A percentile compares a stretch with the other conserved stretches of the same genome.
Conservation (phyloP, 2,888 invertebrate genomes). For the Drosophila fulvimacula region DNA sequence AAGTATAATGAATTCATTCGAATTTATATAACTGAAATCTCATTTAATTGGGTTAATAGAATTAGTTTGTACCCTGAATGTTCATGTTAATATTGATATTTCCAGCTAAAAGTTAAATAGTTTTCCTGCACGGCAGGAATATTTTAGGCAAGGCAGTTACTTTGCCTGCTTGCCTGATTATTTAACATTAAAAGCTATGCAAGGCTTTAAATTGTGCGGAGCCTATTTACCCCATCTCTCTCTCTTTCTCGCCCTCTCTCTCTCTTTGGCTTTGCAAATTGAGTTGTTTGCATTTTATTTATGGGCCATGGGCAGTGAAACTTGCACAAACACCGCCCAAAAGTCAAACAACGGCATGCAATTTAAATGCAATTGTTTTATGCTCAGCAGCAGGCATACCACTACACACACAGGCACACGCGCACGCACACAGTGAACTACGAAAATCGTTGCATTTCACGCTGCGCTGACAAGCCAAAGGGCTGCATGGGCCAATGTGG, state of each 20-base stretch:
- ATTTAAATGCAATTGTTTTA: slow-evolving; percentile 80
- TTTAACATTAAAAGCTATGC: slow-evolving; percentile 28
- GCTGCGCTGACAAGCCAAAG: slow-evolving; percentile 58
- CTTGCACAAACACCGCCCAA: slow-evolving; percentile 55
- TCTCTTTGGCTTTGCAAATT: slow-evolving; percentile 50
- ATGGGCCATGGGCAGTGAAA: slow-evolving; percentile 61
- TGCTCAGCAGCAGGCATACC: slow-evolving; percentile 29
- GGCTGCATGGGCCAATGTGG: slow-evolving; percentile 63
- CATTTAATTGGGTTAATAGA: not conserved
- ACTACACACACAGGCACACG: slow-evolving; percentile 12
- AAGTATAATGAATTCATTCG: too few species aligned
- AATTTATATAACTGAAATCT: not conserved
- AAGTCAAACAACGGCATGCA: slow-evolving; percentile 72
- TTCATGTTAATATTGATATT: not conserved
- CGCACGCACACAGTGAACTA: not conserved
- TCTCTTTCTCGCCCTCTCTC: too few species aligned
- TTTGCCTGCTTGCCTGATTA: slow-evolving; percentile 26
- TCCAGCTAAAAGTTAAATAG: not conserved
- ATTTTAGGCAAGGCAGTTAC: slow-evolving; percentile 7
- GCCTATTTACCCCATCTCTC: not conserved
- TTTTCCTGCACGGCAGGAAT: slow-evolving; percentile 12
- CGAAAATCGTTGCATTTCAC: slow-evolving; percentile 32
- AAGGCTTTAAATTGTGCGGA: slow-evolving; percentile 27
- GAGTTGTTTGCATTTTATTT: slow-evolving; percentile 75
- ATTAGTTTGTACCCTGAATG: not conserved